These are phyloP conservation scores for Scylla paramamosain DNA, from an alignment of 1,140 invertebrate genomes.

Conservation along the genomic window DNA sequence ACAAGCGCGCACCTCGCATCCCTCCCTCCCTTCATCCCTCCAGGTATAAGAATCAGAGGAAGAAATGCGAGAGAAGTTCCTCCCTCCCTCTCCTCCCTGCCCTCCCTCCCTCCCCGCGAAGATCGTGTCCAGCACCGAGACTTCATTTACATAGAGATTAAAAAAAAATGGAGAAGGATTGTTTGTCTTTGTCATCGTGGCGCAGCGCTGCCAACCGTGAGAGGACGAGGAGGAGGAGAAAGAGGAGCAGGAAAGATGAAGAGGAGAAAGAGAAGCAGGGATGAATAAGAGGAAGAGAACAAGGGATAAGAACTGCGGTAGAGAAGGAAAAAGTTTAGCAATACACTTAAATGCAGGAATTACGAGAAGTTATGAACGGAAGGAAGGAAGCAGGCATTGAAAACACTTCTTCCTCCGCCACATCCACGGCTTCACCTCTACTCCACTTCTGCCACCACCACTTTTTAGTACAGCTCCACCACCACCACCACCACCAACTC, in stretches of 20 bases:
- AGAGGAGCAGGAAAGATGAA: constrained; percentile 75
- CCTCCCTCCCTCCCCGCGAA: background rate
- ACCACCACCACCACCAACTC: too few relatives aligned
- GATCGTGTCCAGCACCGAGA: constrained; percentile 55
- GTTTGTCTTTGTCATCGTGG: constrained; percentile 63
- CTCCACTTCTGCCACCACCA: too few relatives aligned
- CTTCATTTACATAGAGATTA: constrained; percentile 64
- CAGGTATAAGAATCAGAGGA: constrained; percentile 9
- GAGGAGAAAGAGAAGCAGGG: constrained; percentile 67
- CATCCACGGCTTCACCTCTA: too few relatives aligned
- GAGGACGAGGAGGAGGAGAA: constrained; percentile 17
- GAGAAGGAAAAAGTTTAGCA: background rate
- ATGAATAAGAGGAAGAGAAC: background rate
- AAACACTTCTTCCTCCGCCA: too few relatives aligned
- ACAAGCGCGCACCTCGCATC: too few relatives aligned
- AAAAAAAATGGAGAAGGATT: constrained; percentile 39
- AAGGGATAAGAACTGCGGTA: background rate
- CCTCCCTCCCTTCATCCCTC: background rate
- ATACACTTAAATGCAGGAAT: background rate
- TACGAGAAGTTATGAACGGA: background rate
- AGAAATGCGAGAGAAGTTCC: background rate
- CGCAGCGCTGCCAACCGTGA: constrained; percentile 43
- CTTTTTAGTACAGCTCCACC: too few relatives aligned
- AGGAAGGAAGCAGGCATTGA: background rate
- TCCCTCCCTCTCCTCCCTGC: background rate